Base-by-base conservation (phyloP, 2,797 vertebrate genomes). In the Peromyscus melanophrys region DNA sequence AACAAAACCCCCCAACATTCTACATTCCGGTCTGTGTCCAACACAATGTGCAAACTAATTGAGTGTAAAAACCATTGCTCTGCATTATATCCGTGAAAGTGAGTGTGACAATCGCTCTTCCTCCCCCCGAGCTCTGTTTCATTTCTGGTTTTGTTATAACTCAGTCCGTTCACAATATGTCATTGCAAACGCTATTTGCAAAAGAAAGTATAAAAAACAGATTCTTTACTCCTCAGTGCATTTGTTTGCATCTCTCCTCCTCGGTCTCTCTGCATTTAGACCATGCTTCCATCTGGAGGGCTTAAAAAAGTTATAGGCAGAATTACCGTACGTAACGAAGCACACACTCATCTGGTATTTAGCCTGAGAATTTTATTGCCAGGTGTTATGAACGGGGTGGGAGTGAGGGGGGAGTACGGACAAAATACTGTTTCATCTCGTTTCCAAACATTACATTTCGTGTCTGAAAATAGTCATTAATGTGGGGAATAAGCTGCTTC, bases 11-110 rank as follows among this genome's bases (percentile, higher is more conserved):
- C 55, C 83, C 96, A 96, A 96, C 23, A n/a, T 94, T 96, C 96
- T 95, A 75, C 95, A 89, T 95, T 95, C 97, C 94, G 88, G 97
- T 97, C 96, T 52, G 69, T 94, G 90, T 97, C 98, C 98, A 98
- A 98, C 92, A 98, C 98, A 98, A 99, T 98, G 98, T 98, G 98
- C 98, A 98, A 99, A 99, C 99, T 99, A 99, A 99, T 99, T 99
- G 99, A 99, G 99, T 99, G 99, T 99, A 99, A 99, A 99, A 99
- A 98, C 98, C 98, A 96, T 98, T 98, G 98, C 99, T 99, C 98
- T 99, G 99, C 98, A 97, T 99, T 99, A 98, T 98, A 98, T 98
- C 99, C 98, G 98, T 99, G 99, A 98, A 98, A 99, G 99, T 98
- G 98, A 98, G 99, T 98, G 98, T 99, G 98, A 99, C 98, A 98